These are phyloP conservation scores for Nasonia oneida DNA, from an alignment of 2,888 invertebrate genomes.

Conservation along the genomic window DNA sequence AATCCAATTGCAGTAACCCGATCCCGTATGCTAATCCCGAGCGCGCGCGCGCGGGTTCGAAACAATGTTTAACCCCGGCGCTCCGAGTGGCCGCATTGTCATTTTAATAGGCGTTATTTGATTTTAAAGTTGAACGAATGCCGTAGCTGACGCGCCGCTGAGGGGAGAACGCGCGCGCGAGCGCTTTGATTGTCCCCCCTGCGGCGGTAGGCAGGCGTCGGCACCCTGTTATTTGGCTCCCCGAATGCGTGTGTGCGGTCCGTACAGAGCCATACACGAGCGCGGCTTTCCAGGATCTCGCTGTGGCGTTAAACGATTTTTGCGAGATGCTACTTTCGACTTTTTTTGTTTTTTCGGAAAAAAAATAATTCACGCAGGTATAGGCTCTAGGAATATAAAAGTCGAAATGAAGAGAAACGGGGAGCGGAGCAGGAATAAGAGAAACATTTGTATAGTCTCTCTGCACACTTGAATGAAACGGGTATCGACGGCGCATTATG, in stretches of 20 bases:
- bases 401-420: slow-evolving; percentile 21
- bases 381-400: background rate
- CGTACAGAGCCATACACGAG: background rate
- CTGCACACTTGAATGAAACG: slow-evolving; percentile 56
- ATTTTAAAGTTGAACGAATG: slow-evolving; percentile 79
- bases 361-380: too few species aligned
- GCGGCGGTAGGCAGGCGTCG: slow-evolving; percentile 9
- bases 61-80: slow-evolving; percentile 77
- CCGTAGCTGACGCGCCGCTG: slow-evolving; percentile 68
- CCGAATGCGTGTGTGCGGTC: slow-evolving; percentile 21
- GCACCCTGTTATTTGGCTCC: slow-evolving; percentile 76
- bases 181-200: slow-evolving; percentile 75
- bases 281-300: background rate
- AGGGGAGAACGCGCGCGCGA: slow-evolving; percentile 55
- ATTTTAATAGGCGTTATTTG: slow-evolving; percentile 79
- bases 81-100: slow-evolving; percentile 74
- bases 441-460: slow-evolving; percentile 60
- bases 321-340: background rate
- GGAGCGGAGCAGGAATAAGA: background rate
- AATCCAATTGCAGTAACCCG: slow-evolving; percentile 79
- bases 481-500: slow-evolving; percentile 64
- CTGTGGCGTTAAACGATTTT: background rate
- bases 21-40: slow-evolving; percentile 77
- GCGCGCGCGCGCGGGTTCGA: slow-evolving; percentile 70
- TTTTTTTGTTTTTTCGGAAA: background rate